Evolutionary conservation across 2,888 invertebrate species (phyloP), one percentile per base, ranked within the genome.

Genomic region (Sarcophaga carnaria): DNA sequence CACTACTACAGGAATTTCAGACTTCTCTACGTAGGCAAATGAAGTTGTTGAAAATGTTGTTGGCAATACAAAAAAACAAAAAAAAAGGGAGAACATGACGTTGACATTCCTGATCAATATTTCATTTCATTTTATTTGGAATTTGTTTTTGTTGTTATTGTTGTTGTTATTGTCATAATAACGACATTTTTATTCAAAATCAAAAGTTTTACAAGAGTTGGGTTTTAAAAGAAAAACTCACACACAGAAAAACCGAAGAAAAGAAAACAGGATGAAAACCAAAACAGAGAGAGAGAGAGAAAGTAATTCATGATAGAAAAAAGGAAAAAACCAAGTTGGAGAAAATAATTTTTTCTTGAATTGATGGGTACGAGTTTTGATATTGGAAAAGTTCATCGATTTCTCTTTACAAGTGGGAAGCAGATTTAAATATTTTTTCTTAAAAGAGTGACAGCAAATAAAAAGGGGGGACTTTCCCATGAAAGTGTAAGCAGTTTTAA

Each of bases 301-400:
- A 37, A 37, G 37, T 37, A 37, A 37, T 37, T 37, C 37, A 37
- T 37, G 37, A 37, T 37, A 37, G 37, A 1, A 37, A 37, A 37
- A 37, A 37, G 37, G 0, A 37, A 37, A 37, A 37, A 37, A 37
- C n/a, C n/a, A 37, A 37, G 37, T 10, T 37, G 2, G 0, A 10
- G 37, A 37, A 37, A 37, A 37, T 37, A 37, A 8, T 37, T 6
- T 54, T 12, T 12, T 12, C 54, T 79, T 22, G n/a, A 63, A 54
- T 60, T 75, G 79, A 66, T 63, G 20, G 12, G 25, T 49, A 64
- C 17, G 69, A 64, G 47, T 70, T 59, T 74, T 78, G 64, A 60
- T 84, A 80, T 80, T 80, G 22, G 45, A 84, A 80, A 84, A 80
- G 75, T 80, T 84, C 14, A 63, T 79, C 12, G 70, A 70, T 84